A percentile compares a stretch with the other conserved stretches of the same genome.
phyloP scores from a whole-genome alignment of 2,113 vertebrate genomes.

The Procavia capensis region DNA sequence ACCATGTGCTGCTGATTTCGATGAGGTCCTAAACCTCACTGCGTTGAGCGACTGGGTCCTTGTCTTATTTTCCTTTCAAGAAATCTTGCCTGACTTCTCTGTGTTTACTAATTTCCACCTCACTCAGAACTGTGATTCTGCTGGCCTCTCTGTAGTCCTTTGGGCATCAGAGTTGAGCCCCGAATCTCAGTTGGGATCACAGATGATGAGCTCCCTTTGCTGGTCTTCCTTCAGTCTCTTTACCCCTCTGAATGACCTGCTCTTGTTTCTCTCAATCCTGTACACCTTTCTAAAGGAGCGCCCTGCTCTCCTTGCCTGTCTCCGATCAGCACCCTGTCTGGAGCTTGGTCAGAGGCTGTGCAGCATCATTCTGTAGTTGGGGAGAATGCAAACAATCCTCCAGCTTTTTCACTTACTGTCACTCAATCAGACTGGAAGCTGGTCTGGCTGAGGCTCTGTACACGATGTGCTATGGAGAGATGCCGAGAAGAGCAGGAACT shows the following conservation, averaged over 20 bases:
- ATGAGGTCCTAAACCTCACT: background rate
- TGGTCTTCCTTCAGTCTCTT: too few relatives aligned
- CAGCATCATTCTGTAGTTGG: background rate
- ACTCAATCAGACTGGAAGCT: background rate
- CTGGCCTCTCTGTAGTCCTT: background rate
- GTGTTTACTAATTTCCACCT: background rate
- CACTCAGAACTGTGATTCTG: background rate
- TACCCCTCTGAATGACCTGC: background rate
- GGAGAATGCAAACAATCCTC: background rate
- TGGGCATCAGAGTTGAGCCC: fast-evolving
- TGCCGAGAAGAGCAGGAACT: background rate
- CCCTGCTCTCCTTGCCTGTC: background rate
- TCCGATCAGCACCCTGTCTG: background rate
- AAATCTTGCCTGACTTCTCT: background rate
- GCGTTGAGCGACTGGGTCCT: background rate
- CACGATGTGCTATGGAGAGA: fast-evolving
- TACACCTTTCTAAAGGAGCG: background rate
- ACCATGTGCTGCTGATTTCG: background rate
- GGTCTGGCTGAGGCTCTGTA: background rate
- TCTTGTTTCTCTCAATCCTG: background rate
- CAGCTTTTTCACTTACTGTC: too few relatives aligned
- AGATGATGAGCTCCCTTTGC: background rate
- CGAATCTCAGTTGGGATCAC: background rate
- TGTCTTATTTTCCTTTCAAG: background rate
- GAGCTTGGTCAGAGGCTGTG: background rate